These are phyloP conservation scores for Papilio demoleus DNA, from an alignment of 2,888 invertebrate species.

Conservation along the genomic window DNA sequence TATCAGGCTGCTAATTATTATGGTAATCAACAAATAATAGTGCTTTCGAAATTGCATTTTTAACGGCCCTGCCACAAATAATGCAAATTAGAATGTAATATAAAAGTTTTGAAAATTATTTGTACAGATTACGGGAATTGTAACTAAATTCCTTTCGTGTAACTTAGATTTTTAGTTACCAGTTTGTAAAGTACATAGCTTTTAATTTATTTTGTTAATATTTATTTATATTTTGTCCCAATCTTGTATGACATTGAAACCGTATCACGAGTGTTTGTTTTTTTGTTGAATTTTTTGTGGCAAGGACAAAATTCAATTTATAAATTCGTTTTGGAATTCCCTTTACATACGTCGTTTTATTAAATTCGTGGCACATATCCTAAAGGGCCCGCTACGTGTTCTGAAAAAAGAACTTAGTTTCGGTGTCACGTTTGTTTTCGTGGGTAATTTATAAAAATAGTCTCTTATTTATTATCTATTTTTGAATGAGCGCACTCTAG, in stretches of 20 bases:
- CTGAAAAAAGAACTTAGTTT: conserved; percentile 21
- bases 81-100: neutral
- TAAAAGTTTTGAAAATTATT: neutral
- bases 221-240: too few species aligned
- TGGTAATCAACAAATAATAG: conserved; percentile 13
- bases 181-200: too few species aligned
- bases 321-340: conserved; percentile 5
- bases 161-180: too few species aligned
- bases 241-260: too few species aligned
- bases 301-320: conserved; percentile 18
- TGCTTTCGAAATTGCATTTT: neutral
- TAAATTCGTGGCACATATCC: conserved; percentile 27
- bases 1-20: conserved; percentile 4
- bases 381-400: conserved; percentile 13
- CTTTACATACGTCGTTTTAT: conserved; percentile 25
- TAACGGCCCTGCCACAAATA: neutral
- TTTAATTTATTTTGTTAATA: too few species aligned
- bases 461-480: neutral
- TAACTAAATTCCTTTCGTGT: too few species aligned
- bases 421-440: conserved; percentile 21
- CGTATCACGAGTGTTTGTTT: conserved; percentile 1
- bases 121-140: neutral
- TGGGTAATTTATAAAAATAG: neutral
- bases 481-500: neutral
- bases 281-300: neutral